These are phyloP conservation scores for Amia ocellicauda DNA, from an alignment of 2,113 vertebrate species.

Conservation along the genomic window DNA sequence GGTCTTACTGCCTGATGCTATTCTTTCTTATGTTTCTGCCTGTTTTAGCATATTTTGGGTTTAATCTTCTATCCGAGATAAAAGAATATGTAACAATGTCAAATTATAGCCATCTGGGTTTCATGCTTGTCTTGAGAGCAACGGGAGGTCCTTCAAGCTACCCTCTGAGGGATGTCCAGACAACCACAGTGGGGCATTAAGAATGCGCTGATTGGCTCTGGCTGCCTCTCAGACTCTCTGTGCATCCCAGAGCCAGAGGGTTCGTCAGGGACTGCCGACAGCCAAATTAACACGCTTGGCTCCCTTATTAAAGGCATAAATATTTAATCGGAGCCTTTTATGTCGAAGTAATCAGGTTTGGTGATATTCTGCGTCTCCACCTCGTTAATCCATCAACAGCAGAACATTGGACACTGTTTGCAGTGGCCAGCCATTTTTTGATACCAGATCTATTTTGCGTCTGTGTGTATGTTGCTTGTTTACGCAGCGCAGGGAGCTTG, in stretches of 20 bases:
- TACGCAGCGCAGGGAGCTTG: too few relatives aligned
- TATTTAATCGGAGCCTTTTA: constrained; percentile 40
- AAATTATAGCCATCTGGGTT: too few relatives aligned
- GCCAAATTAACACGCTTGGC: constrained; percentile 39
- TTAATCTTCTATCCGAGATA: constrained; percentile 20
- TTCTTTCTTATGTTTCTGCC: too few relatives aligned
- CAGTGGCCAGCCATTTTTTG: too few relatives aligned
- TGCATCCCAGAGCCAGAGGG: background rate
- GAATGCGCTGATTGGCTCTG: background rate
- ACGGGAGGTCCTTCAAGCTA: too few relatives aligned
- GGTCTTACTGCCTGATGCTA: too few relatives aligned
- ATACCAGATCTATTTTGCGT: background rate
- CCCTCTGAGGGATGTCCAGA: background rate
- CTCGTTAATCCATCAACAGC: background rate
- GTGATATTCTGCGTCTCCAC: background rate
- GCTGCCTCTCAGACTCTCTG: background rate
- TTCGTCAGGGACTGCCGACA: constrained; percentile 24
- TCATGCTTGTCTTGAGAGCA: too few relatives aligned
- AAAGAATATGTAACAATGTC: too few relatives aligned
- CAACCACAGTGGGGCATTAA: background rate
- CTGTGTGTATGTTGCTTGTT: background rate
- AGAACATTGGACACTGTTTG: background rate
- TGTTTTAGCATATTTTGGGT: constrained; percentile 12
- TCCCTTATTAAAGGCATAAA: constrained; percentile 39
- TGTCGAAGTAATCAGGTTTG: background rate